Conservation (phyloP, 2,113 vertebrate species). For the Charadrius vociferus region DNA sequence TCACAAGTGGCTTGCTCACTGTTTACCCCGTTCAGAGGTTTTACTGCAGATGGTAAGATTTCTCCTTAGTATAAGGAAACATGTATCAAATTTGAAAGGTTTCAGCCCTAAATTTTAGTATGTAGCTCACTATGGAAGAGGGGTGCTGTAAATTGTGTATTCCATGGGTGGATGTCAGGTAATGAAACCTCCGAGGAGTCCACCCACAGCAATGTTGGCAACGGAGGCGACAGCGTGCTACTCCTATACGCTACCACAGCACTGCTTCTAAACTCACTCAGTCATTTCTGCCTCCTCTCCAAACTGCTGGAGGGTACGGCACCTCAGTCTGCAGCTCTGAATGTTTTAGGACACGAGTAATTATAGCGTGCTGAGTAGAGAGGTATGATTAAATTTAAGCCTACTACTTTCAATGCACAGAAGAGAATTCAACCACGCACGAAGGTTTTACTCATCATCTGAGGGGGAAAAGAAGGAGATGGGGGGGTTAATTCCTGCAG, state of each 20-base stretch:
- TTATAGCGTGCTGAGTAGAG: background rate
- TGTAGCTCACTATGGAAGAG: background rate
- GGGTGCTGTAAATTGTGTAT: background rate
- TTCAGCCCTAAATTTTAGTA: background rate
- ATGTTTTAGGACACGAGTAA: background rate
- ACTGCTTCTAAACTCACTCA: background rate
- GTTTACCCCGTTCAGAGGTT: background rate
- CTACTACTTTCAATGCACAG: background rate
- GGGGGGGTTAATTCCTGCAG: background rate
- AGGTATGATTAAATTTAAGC: constrained; percentile 21
- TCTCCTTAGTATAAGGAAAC: background rate
- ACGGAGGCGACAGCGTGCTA: background rate
- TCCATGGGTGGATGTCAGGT: background rate
- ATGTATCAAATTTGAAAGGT: background rate
- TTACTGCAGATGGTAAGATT: background rate
- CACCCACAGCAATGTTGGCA: background rate
- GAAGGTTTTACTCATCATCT: background rate
- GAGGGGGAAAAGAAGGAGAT: background rate
- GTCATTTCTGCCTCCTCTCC: background rate
- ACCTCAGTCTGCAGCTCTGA: background rate
- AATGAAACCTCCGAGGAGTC: background rate
- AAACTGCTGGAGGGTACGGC: background rate
- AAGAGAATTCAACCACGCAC: background rate
- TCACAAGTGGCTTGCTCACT: background rate
- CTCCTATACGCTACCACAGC: background rate